phyloP scores from a whole-genome alignment of 1,140 invertebrate genomes.

The Dendrolimus kikuchii region DNA sequence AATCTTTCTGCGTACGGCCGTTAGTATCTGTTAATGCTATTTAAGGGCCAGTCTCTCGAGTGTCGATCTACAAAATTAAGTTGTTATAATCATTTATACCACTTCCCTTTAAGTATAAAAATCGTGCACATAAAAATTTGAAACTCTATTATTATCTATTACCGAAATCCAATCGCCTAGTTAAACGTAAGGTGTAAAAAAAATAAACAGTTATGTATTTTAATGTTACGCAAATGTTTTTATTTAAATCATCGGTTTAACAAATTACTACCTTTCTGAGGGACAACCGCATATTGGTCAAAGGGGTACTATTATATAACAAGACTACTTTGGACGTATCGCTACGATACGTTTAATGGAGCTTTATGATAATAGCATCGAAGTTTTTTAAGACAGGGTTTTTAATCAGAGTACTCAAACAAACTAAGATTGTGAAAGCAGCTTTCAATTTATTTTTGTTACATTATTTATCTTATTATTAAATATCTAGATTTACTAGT shows the following conservation, averaged over 20 bases:
- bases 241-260: constrained; percentile 42
- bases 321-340: constrained; percentile 9
- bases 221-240: constrained; percentile 29
- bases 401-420: too few relatives aligned
- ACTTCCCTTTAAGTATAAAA: neutral
- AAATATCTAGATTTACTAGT: too few relatives aligned
- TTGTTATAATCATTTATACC: neutral
- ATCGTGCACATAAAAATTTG: too few relatives aligned
- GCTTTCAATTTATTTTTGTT: too few relatives aligned
- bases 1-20: too few relatives aligned
- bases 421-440: too few relatives aligned
- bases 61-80: neutral
- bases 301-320: constrained; percentile 21
- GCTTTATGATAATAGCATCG: too few relatives aligned
- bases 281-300: constrained; percentile 23
- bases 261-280: constrained; percentile 35
- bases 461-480: too few relatives aligned
- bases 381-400: too few relatives aligned
- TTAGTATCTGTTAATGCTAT: too few relatives aligned
- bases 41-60: too few relatives aligned
- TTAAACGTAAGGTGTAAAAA: constrained; percentile 4
- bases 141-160: constrained; percentile 4
- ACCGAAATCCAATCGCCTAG: constrained; percentile 4
- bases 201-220: constrained; percentile 20
- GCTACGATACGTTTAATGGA: neutral